Evolutionary conservation across 2,113 vertebrate genomes (phyloP).

Genomic region (Fregetta grallaria): DNA sequence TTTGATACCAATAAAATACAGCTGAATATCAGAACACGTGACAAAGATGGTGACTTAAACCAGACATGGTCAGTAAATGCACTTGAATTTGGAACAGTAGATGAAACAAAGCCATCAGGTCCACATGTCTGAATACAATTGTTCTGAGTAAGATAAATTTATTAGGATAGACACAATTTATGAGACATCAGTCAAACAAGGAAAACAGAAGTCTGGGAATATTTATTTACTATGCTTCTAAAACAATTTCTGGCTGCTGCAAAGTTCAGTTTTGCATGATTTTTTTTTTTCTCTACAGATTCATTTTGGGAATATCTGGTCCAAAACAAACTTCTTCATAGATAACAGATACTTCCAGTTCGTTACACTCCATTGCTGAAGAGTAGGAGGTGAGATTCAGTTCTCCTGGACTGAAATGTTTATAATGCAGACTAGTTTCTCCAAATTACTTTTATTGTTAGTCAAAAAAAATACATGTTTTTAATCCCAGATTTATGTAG

Average conservation of each 20-base stretch:
- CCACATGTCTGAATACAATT: background rate
- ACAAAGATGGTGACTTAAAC: background rate
- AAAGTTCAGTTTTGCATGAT: background rate
- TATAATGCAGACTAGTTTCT: background rate
- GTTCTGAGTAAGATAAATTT: background rate
- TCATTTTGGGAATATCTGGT: background rate
- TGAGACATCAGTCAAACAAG: background rate
- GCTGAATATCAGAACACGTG: background rate
- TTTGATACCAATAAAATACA: background rate
- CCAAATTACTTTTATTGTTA: background rate
- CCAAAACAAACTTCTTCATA: background rate
- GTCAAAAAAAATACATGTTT: background rate
- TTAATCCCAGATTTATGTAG: background rate
- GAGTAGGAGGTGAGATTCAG: background rate
- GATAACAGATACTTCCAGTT: background rate
- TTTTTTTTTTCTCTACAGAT: background rate
- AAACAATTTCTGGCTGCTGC: background rate
- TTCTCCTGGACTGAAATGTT: background rate
- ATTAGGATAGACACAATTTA: background rate
- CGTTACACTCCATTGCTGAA: background rate
- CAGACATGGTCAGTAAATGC: background rate
- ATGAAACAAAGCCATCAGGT: background rate
- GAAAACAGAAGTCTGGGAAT: background rate
- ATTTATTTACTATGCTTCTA: background rate
- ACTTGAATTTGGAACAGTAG: background rate